phyloP scores from a whole-genome alignment of 2,888 invertebrate species.

The Graphium colonna region DNA sequence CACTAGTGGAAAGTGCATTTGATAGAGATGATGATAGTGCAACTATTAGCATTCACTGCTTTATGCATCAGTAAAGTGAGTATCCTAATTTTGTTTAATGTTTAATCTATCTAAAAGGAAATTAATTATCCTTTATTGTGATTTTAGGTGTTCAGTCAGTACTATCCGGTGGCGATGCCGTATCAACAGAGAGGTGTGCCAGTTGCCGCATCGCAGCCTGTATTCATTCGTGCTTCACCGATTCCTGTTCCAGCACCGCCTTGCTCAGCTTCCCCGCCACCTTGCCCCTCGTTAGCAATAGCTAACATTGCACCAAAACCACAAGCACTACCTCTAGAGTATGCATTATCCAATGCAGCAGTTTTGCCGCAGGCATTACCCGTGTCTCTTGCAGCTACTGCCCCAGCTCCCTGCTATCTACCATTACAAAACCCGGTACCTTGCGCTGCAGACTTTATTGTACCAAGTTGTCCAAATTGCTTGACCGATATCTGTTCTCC shows the following conservation, averaged over 20 bases:
- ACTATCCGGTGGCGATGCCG: slow-evolving; percentile 7
- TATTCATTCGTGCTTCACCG: slow-evolving; percentile 4
- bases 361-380: background rate
- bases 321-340: slow-evolving; percentile 8
- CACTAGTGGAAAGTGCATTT: slow-evolving; percentile 1
- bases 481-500: slow-evolving; percentile 8
- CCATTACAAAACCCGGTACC: background rate
- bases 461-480: slow-evolving; percentile 8
- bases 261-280: background rate
- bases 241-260: background rate
- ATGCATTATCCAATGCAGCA: slow-evolving; percentile 2
- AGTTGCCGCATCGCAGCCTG: background rate
- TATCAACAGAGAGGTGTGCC: slow-evolving; percentile 6
- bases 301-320: background rate
- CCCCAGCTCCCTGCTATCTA: background rate
- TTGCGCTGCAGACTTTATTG: slow-evolving; percentile 15
- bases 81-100: slow-evolving; percentile 7
- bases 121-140: background rate
- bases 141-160: slow-evolving; percentile 17
- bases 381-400: background rate
- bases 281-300: background rate
- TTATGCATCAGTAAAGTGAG: slow-evolving; percentile 25
- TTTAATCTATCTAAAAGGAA: background rate
- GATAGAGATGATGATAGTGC: slow-evolving; percentile 10
- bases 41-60: slow-evolving; percentile 5